These are phyloP conservation scores for Origma solitaria DNA, from an alignment of 2,113 vertebrate genomes.

Conservation along the genomic window DNA sequence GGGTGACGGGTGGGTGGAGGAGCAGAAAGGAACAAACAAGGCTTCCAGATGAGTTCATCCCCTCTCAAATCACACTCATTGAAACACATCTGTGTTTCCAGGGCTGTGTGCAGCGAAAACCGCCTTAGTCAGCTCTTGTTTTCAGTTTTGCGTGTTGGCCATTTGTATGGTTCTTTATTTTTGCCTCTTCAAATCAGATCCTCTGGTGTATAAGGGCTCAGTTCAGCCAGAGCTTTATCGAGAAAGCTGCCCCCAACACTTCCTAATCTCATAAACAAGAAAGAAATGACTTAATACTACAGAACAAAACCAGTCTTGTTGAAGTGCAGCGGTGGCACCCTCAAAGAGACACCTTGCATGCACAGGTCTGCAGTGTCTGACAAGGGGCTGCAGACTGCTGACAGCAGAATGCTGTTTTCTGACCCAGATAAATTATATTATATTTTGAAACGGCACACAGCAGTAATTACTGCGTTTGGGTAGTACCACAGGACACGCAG, in stretches of 20 bases:
- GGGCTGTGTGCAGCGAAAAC: neutral
- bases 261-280: conserved; percentile 40
- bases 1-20: conserved; percentile 3
- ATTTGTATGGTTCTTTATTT: conserved; percentile 26
- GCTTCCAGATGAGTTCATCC: conserved; percentile 49
- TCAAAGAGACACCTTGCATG: conserved; percentile 28
- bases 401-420: conserved; percentile 52
- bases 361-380: neutral
- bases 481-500: conserved; percentile 21
- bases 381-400: conserved; percentile 37
- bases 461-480: conserved; percentile 54
- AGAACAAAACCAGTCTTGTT: conserved; percentile 61
- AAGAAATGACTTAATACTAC: conserved; percentile 55
- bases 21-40: conserved; percentile 52
- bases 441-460: conserved; percentile 13
- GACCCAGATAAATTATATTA: conserved; percentile 39
- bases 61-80: neutral
- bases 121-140: neutral
- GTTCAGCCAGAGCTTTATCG: conserved; percentile 45
- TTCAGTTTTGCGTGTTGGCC: conserved; percentile 29
- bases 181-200: neutral
- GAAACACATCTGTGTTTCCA: conserved; percentile 51
- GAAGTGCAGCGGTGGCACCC: conserved; percentile 22
- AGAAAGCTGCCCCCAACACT: conserved; percentile 46
- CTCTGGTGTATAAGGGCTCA: conserved; percentile 40